Percentiles rank a stretch among this genome's conserved stretches.
Evolutionary conservation across 2,113 vertebrate genomes (phyloP).

Genomic region (Coracopsis vasa): DNA sequence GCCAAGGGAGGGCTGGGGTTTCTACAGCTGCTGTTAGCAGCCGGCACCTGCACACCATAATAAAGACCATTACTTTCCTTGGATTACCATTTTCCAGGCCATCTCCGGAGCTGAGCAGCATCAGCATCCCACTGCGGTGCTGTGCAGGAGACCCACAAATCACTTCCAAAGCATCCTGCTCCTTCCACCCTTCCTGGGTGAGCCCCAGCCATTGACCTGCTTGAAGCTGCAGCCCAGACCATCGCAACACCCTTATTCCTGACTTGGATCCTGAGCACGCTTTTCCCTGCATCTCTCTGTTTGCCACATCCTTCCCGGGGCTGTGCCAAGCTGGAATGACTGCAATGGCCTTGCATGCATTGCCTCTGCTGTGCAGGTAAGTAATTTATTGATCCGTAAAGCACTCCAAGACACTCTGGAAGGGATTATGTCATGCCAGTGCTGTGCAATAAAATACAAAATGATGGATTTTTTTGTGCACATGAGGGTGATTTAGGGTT

Average conservation of each 20-base stretch:
- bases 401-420: conserved; percentile 77
- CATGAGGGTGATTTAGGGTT: conserved; percentile 79
- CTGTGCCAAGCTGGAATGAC: conserved; percentile 25
- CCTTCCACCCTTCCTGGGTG: background rate
- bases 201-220: background rate
- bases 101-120: background rate
- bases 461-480: conserved; percentile 82
- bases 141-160: background rate
- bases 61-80: background rate
- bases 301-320: background rate
- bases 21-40: background rate
- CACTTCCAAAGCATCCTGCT: background rate
- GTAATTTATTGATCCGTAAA: conserved; percentile 84
- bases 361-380: conserved; percentile 72
- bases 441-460: conserved; percentile 79
- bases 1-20: background rate
- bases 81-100: background rate
- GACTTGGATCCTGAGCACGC: background rate
- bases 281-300: background rate
- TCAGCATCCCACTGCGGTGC: background rate
- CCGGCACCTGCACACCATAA: conserved; percentile 16
- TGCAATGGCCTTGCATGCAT: conserved; percentile 65
- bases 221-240: background rate
- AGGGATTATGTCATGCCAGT: conserved; percentile 80
- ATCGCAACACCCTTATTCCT: background rate